Conservation (phyloP, 1,140 invertebrate genomes). For the Parasteatoda tepidariorum region DNA sequence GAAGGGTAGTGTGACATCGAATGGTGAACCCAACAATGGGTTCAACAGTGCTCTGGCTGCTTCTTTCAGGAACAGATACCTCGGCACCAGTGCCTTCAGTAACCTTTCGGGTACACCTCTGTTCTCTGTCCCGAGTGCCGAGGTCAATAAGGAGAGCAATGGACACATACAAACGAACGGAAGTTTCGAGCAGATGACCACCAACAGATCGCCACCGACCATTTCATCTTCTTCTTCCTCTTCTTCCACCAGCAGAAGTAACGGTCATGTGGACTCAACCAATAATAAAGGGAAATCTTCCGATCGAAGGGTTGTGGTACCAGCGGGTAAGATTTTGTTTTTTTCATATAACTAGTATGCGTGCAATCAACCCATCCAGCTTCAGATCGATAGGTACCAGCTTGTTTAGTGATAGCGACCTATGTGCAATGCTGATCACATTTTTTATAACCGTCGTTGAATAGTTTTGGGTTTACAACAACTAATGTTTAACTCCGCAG, state of each 20-base stretch:
- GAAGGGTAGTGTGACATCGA: not conserved
- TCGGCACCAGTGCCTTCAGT: constrained; percentile 55
- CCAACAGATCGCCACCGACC: not conserved
- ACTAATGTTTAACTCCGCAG: no score
- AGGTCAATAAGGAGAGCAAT: not conserved
- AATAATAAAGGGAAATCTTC: constrained; percentile 5
- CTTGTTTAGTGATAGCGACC: no score
- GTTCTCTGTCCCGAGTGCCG: not conserved
- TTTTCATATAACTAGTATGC: no score
- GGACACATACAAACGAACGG: not conserved
- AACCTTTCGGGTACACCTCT: constrained; percentile 23
- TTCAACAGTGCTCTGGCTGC: constrained; percentile 26
- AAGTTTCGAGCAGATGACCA: not conserved
- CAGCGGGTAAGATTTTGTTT: constrained; percentile 38
- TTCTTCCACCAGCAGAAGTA: constrained; percentile 32
- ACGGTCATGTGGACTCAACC: not conserved
- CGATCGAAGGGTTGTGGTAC: constrained; percentile 52
- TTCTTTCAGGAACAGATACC: constrained; percentile 45
- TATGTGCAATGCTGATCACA: no score
- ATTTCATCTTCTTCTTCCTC: constrained; percentile 20
- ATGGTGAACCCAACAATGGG: not conserved
- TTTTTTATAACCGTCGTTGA: no score
- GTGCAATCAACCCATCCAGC: not conserved
- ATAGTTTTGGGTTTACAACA: no score
- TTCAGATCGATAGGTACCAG: no score